phyloP scores from a whole-genome alignment of 2,113 vertebrate species.

The Paradoxurus hermaphroditus region DNA sequence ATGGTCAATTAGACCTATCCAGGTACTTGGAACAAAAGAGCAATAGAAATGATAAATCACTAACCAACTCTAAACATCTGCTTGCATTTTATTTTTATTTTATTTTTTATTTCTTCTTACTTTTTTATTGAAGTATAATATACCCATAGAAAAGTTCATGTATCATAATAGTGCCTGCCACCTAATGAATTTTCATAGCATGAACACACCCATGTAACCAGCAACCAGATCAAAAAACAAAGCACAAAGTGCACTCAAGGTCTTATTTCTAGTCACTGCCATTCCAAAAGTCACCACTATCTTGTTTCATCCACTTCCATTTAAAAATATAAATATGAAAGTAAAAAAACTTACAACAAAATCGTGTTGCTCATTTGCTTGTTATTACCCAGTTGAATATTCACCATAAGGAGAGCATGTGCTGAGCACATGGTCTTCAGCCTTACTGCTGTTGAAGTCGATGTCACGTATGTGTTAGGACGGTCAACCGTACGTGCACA shows the following conservation, averaged over 20 bases:
- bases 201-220: neutral
- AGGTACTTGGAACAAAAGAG: neutral
- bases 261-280: neutral
- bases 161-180: neutral
- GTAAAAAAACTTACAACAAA: too few species aligned
- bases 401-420: neutral
- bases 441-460: neutral
- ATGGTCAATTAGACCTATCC: neutral
- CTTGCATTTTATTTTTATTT: constrained; percentile 1
- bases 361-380: neutral
- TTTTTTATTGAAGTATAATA: neutral
- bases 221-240: neutral
- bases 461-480: neutral
- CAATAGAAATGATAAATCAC: neutral
- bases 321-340: constrained; percentile 9
- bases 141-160: neutral
- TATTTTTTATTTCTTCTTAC: neutral
- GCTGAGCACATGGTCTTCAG: neutral
- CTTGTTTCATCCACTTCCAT: neutral
- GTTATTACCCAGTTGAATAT: neutral
- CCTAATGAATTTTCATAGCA: neutral
- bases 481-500: neutral
- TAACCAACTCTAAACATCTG: neutral
- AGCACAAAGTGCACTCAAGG: neutral
- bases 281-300: neutral